Evolutionary conservation across 2,888 invertebrate species (phyloP).

Genomic region (Anthophora plumipes): DNA sequence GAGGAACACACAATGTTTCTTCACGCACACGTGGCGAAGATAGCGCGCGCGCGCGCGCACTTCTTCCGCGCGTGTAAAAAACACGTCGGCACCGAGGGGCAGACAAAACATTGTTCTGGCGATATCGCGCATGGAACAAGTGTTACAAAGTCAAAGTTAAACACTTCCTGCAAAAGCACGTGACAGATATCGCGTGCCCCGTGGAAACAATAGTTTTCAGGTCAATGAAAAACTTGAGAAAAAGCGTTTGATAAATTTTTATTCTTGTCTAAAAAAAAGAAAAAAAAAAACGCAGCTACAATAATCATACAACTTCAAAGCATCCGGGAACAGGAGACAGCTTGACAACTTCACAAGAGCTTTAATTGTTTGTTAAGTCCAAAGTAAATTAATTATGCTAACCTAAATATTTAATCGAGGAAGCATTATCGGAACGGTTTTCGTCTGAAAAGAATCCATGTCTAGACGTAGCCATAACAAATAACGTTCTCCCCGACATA

Average conservation of each 20-base stretch:
- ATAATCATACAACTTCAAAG: not conserved
- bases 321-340: not conserved
- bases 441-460: not conserved
- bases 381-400: not conserved
- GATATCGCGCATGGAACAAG: slow-evolving; percentile 20
- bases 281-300: not conserved
- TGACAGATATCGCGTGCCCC: slow-evolving; percentile 1
- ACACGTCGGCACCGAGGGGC: not conserved
- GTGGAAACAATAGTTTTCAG: not conserved
- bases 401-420: not conserved
- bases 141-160: slow-evolving; percentile 8
- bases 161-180: slow-evolving; percentile 10
- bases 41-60: not conserved
- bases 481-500: slow-evolving; percentile 18
- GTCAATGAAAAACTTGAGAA: too few species aligned
- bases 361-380: too few species aligned
- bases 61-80: slow-evolving; percentile 16
- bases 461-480: not conserved
- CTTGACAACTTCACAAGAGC: too few species aligned
- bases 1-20: slow-evolving; percentile 1
- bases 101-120: slow-evolving; percentile 8
- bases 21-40: slow-evolving; percentile 8
- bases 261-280: too few species aligned
- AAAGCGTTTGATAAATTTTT: too few species aligned
- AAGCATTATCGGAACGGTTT: not conserved